phyloP scores from a whole-genome alignment of 2,113 vertebrate species.

The Toxostoma redivivum region DNA sequence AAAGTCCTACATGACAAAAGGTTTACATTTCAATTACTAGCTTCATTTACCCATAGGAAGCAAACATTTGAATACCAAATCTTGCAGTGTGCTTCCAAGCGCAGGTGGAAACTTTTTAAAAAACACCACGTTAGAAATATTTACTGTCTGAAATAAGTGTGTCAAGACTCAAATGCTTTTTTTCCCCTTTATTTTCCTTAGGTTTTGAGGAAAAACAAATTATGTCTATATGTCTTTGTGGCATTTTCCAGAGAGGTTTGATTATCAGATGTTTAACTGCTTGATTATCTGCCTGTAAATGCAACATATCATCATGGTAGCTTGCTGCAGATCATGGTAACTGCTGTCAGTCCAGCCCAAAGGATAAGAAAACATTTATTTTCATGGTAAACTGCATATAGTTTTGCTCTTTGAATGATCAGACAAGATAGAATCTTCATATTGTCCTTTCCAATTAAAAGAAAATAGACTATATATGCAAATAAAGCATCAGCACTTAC shows the following conservation, averaged over 20 bases:
- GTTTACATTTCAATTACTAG: slow-evolving; percentile 37
- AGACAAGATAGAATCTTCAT: not conserved
- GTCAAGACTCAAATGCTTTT: not conserved
- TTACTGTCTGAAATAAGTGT: not conserved
- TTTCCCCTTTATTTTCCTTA: not conserved
- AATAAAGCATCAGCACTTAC: not conserved
- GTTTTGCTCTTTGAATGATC: not conserved
- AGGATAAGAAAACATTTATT: not conserved
- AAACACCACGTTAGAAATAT: not conserved
- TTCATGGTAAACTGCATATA: not conserved
- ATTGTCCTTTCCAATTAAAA: not conserved
- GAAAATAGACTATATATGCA: not conserved
- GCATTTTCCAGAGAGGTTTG: not conserved
- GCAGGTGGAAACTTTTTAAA: not conserved
- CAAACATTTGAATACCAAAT: slow-evolving; percentile 6
- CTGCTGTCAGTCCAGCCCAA: not conserved
- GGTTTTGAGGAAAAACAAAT: not conserved
- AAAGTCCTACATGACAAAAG: not conserved
- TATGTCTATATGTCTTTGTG: not conserved
- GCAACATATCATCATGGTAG: not conserved
- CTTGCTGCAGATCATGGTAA: not conserved
- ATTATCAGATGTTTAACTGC: not conserved
- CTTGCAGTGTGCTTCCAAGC: not conserved
- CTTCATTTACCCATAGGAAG: not conserved
- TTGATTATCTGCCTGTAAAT: not conserved